Percentiles rank a stretch among this genome's conserved stretches.
phyloP scores from a whole-genome alignment of 64 coral and sea anemone species.

The Actinia equina region DNA sequence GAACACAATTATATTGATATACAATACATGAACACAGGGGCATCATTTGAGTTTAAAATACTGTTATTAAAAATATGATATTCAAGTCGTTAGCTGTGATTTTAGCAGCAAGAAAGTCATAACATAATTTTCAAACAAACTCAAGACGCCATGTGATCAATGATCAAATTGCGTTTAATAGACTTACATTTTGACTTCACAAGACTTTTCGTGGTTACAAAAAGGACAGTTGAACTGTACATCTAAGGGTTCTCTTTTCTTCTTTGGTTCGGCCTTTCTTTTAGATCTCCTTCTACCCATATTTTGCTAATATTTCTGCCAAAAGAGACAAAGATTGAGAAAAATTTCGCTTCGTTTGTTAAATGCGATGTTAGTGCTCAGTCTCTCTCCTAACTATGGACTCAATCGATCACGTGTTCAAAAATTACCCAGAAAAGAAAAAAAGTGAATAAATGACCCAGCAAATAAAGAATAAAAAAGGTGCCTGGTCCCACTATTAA shows the following conservation, averaged over 20 bases:
- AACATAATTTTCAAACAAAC: too few relatives aligned
- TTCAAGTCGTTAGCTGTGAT: too few relatives aligned
- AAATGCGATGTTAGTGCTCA: neutral
- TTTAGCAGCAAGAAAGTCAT: too few relatives aligned
- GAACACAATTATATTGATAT: too few relatives aligned
- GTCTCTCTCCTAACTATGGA: neutral
- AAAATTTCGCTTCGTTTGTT: neutral
- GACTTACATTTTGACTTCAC: conserved; percentile 99
- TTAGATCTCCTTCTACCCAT: conserved; percentile 97
- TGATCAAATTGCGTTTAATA: neutral
- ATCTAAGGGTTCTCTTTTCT: conserved; percentile 82
- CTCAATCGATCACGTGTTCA: neutral
- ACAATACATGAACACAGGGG: too few relatives aligned
- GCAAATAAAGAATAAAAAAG: neutral
- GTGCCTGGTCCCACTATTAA: too few relatives aligned
- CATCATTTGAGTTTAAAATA: too few relatives aligned
- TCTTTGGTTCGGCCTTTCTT: conserved; percentile 89
- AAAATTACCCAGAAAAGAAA: neutral
- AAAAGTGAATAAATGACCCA: neutral
- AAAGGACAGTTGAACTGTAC: conserved; percentile 98
- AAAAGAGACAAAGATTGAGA: neutral
- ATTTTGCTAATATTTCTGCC: neutral
- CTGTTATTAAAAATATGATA: too few relatives aligned
- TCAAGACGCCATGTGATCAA: neutral
- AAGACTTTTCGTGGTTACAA: conserved; percentile 98